Conservation (phyloP, 2,797 vertebrate species). For the Urophycis tenuis region DNA sequence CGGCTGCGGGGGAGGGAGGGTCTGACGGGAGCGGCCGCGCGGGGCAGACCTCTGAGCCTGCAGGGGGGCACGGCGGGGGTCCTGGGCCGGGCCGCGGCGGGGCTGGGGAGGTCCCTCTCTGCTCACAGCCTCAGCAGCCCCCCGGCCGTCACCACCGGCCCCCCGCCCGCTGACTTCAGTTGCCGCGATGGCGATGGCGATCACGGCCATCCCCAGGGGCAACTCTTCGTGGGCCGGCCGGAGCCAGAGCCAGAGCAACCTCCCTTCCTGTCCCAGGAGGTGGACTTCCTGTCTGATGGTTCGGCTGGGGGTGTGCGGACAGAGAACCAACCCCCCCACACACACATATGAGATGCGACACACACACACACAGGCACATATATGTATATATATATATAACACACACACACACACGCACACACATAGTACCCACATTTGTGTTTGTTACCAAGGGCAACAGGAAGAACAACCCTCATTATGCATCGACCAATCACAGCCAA, state of each 20-base stretch:
- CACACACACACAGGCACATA: background rate
- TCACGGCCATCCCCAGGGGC: background rate
- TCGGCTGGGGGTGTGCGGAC: background rate
- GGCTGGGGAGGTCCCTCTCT: constrained; percentile 86
- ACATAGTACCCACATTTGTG: background rate
- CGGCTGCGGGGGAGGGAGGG: constrained; percentile 58
- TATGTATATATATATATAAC: too few species aligned
- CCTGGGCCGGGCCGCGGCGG: constrained; percentile 71
- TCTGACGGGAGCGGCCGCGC: constrained; percentile 74
- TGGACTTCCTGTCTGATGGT: background rate
- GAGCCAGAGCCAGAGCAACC: background rate
- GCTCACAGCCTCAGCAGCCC: constrained; percentile 87
- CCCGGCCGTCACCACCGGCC: constrained; percentile 48
- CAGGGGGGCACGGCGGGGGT: constrained; percentile 69
- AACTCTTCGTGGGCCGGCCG: background rate
- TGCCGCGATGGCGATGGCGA: background rate
- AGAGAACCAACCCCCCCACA: background rate
- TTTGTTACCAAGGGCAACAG: background rate
- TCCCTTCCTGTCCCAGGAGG: background rate
- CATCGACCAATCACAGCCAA: background rate
- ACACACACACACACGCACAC: background rate
- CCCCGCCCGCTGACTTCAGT: constrained; percentile 27
- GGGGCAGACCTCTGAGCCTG: constrained; percentile 84
- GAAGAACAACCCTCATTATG: background rate
- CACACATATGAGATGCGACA: background rate